A percentile compares a stretch with the other conserved stretches of the same genome.
Conservation (phyloP, 2,888 invertebrate species). For the Sphaerophoria taeniata region DNA sequence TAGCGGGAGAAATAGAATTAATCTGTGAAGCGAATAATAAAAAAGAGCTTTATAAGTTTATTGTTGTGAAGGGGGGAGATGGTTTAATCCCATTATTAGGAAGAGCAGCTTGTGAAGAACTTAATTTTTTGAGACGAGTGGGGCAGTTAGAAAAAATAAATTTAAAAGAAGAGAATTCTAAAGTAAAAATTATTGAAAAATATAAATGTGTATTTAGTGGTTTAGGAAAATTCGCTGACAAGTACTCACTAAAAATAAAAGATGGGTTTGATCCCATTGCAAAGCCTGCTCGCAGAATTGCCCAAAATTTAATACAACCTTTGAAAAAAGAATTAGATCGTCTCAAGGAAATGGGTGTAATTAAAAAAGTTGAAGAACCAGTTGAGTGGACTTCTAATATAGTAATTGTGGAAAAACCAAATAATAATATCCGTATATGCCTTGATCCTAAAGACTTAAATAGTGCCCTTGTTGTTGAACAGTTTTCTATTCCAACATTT, state of each 20-base stretch:
- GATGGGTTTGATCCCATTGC: constrained; percentile 28
- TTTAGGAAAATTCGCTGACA: constrained; percentile 36
- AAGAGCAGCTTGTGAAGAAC: constrained; percentile 39
- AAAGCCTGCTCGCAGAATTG: constrained; percentile 38
- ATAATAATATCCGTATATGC: constrained; percentile 43
- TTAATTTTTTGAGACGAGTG: constrained; percentile 27
- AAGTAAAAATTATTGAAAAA: constrained; percentile 5
- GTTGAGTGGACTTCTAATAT: constrained; percentile 59
- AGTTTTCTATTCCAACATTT: not conserved
- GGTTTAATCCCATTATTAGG: constrained; percentile 22
- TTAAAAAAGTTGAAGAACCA: constrained; percentile 49
- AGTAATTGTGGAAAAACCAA: constrained; percentile 57
- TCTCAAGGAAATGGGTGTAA: constrained; percentile 39
- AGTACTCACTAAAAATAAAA: constrained; percentile 42
- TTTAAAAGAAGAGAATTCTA: not conserved
- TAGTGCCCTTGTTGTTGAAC: constrained; percentile 26
- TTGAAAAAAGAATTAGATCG: constrained; percentile 50
- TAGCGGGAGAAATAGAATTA: constrained; percentile 30
- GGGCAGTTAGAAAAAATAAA: constrained; percentile 6
- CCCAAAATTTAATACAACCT: constrained; percentile 36
- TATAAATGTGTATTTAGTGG: constrained; percentile 29
- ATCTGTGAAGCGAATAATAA: constrained; percentile 17
- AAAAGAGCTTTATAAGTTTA: not conserved
- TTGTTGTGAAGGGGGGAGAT: constrained; percentile 15
- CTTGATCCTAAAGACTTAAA: constrained; percentile 29